phyloP scores from a whole-genome alignment of 2,888 invertebrate genomes.

The Caenorhabditis panamensis region DNA sequence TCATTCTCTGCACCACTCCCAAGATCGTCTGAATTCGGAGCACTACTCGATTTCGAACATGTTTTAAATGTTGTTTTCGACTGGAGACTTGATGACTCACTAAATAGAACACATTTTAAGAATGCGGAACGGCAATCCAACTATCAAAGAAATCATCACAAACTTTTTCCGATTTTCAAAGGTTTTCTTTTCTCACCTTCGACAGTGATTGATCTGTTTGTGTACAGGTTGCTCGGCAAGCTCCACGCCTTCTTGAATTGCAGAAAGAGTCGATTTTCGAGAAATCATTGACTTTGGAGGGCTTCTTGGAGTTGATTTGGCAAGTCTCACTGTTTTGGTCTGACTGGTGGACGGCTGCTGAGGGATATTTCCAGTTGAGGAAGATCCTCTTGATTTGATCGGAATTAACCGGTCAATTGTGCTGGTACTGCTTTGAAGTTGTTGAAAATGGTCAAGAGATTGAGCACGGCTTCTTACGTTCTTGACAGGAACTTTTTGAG shows the following conservation, averaged over 20 bases:
- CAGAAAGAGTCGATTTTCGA: slow-evolving; percentile 68
- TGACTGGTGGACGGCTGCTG: slow-evolving; percentile 30
- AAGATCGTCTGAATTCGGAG: slow-evolving; percentile 26
- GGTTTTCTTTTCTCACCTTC: slow-evolving; percentile 31
- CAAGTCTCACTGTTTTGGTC: slow-evolving; percentile 13
- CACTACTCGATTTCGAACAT: slow-evolving; percentile 14
- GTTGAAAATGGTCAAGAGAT: slow-evolving; percentile 71
- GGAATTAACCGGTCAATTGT: slow-evolving; percentile 59
- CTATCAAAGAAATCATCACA: neutral
- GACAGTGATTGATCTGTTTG: slow-evolving; percentile 34
- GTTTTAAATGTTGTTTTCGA: slow-evolving; percentile 11
- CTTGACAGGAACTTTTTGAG: slow-evolving; percentile 72
- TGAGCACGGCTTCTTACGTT: slow-evolving; percentile 76
- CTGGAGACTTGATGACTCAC: slow-evolving; percentile 59
- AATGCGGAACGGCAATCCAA: neutral
- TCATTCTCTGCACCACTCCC: neutral
- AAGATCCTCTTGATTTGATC: slow-evolving; percentile 62
- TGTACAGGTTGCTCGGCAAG: slow-evolving; percentile 29
- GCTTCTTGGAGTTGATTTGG: slow-evolving; percentile 30
- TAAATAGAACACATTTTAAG: slow-evolving; percentile 14
- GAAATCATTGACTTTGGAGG: slow-evolving; percentile 65
- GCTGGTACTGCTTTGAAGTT: slow-evolving; percentile 58
- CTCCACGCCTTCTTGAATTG: slow-evolving; percentile 77
- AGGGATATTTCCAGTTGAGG: slow-evolving; percentile 70
- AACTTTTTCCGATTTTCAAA: neutral